Evolutionary conservation across 2,888 invertebrate genomes (phyloP), one percentile per base, ranked within the genome.

Genomic region (Zele albiditarsus): DNA sequence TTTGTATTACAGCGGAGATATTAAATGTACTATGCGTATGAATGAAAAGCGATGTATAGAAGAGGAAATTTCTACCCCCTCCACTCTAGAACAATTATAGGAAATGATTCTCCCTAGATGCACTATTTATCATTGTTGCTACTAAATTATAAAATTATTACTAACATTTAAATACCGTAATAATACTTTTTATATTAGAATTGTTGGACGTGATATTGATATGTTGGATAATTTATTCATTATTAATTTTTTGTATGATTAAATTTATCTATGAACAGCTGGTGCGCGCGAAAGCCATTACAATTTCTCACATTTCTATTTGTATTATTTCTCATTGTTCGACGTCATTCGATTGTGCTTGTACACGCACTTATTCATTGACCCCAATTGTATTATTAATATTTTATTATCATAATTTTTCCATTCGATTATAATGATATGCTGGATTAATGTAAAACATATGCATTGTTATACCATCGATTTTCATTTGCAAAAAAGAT

Each of bases 261-360:
- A 1, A 4, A 53, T 8, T 4, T 53, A 53, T 53, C 53, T 20
- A 53, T n/a, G 20, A 23, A 2, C 10, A 23, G 10, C n/a, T 23
- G 53, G 20, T 23, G n/a, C n/a, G n/a, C 6, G 20, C n/a, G 2
- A 38, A 12, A 12, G 38, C 5, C 12, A 38, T 38, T 38, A 8
- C 38, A 20, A 46, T 14, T n/a, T 46, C 3, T 46, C 16, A 14
- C 46, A 53, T 20, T 53, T 20, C 8, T 8, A 53, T 20, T 53
- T 53, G 8, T 23, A 20, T 38, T 8, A 38, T 53, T 53, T 53
- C 20, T 53, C 20, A 53, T 53, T 53, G 46, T 68, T 73, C 68
- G 73, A 73, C 73, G 73, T 73, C 67, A 71, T 53, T 71, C 49
- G 46, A 4, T 68, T 73, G 28, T 5, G 46, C n/a, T 53, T 20